Evolutionary conservation across 2,797 vertebrate genomes (phyloP).

Genomic region (Alauda arvensis): DNA sequence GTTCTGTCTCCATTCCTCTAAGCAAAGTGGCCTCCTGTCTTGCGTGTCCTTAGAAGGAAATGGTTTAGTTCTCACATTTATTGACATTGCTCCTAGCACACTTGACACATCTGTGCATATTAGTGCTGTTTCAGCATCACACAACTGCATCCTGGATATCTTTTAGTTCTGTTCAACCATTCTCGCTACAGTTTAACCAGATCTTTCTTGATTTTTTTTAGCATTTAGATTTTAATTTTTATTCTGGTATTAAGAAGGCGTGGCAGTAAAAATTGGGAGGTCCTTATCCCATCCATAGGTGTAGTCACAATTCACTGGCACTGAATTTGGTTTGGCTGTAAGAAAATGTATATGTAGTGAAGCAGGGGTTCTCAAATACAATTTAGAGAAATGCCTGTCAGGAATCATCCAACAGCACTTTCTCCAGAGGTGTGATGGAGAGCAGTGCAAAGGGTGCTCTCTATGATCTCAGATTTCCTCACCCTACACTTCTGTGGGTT

Average conservation of each 20-base stretch:
- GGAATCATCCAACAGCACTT: background rate
- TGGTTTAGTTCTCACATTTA: background rate
- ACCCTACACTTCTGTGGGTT: background rate
- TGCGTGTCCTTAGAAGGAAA: background rate
- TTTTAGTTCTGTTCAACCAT: background rate
- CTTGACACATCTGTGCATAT: background rate
- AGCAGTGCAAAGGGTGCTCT: background rate
- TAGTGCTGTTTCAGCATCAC: background rate
- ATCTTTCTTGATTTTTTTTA: background rate
- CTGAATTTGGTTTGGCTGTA: background rate
- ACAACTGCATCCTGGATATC: background rate
- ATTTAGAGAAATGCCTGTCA: background rate
- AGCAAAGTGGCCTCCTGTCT: background rate
- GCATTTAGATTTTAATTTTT: background rate
- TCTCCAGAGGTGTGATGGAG: background rate
- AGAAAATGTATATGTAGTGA: background rate
- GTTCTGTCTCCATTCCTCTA: background rate
- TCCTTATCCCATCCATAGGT: background rate
- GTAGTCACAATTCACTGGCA: background rate
- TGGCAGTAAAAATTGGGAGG: background rate
- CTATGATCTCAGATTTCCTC: background rate
- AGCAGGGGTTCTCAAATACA: background rate
- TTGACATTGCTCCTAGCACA: background rate
- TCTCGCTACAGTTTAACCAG: background rate
- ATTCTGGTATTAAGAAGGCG: background rate